These are phyloP conservation scores for Ectemnius cavifrons DNA, from an alignment of 2,888 invertebrate species.

Conservation along the genomic window DNA sequence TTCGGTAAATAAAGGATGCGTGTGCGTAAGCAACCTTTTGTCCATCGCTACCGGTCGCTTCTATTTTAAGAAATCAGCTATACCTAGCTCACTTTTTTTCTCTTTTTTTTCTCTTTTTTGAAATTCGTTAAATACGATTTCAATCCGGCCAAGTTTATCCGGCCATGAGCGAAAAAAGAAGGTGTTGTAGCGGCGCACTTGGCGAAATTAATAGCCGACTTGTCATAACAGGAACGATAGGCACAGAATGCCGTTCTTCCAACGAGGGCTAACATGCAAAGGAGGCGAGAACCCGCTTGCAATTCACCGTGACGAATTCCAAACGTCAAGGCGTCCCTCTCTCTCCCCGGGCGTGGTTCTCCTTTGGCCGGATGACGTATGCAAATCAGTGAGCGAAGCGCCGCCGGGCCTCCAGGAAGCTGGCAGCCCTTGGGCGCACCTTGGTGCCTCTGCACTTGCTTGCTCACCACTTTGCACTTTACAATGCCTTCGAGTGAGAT, in stretches of 20 bases:
- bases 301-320: constrained; percentile 65
- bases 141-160: too few relatives aligned
- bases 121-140: too few relatives aligned
- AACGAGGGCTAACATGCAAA: constrained; percentile 43
- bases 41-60: too few relatives aligned
- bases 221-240: constrained; percentile 63
- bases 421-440: background rate
- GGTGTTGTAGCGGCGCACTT: too few relatives aligned
- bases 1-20: background rate
- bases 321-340: constrained; percentile 56
- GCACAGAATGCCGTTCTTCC: constrained; percentile 47
- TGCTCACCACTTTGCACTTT: too few relatives aligned
- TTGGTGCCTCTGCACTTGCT: too few relatives aligned
- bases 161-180: too few relatives aligned
- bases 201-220: constrained; percentile 61
- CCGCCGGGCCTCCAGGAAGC: constrained; percentile 39
- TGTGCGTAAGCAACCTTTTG: constrained; percentile 1
- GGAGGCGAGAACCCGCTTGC: constrained; percentile 51
- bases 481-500: too few relatives aligned
- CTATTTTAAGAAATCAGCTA: too few relatives aligned
- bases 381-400: constrained; percentile 51
- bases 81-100: too few relatives aligned
- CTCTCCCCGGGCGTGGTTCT: constrained; percentile 35
- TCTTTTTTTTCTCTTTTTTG: too few relatives aligned
- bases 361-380: constrained; percentile 60